A percentile compares a stretch with the other conserved stretches of the same genome.
Evolutionary conservation across 2,113 vertebrate species (phyloP).

Genomic region (Varanus salvator): DNA sequence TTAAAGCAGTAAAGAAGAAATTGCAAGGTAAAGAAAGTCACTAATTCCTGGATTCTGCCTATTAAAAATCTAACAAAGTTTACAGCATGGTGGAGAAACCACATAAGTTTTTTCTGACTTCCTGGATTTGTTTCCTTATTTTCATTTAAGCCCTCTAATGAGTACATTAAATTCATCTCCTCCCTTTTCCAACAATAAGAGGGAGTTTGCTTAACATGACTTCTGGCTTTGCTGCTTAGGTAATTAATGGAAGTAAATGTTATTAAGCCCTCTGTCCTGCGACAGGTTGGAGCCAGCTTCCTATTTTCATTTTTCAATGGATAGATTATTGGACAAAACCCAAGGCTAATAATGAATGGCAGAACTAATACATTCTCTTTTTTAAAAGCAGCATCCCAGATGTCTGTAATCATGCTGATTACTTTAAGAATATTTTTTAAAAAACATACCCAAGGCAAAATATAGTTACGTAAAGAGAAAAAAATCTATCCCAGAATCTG

Average conservation of each 20-base stretch:
- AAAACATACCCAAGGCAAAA: background rate
- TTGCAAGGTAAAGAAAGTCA: background rate
- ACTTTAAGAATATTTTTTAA: background rate
- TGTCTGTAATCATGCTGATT: background rate
- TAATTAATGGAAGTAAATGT: constrained; percentile 29
- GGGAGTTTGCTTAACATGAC: constrained; percentile 23
- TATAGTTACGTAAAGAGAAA: background rate
- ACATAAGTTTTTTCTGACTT: background rate
- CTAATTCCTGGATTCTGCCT: constrained; percentile 8
- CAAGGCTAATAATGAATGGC: constrained; percentile 2
- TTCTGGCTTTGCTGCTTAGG: constrained; percentile 23
- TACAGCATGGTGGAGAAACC: background rate
- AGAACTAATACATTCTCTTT: background rate
- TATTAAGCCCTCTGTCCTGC: constrained; percentile 36
- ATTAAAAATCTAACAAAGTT: constrained; percentile 23
- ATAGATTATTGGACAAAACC: constrained; percentile 29
- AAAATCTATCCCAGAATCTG: background rate
- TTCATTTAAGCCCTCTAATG: constrained; percentile 8
- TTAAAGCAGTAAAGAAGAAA: background rate
- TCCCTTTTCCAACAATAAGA: constrained; percentile 30
- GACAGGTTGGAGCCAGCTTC: constrained; percentile 40
- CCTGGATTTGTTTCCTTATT: constrained; percentile 17
- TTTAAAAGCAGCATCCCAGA: background rate
- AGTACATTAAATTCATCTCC: constrained; percentile 26
- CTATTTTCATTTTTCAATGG: constrained; percentile 39